Evolutionary conservation across 2,888 invertebrate species (phyloP).

Genomic region (Agriopis leucophaearia): DNA sequence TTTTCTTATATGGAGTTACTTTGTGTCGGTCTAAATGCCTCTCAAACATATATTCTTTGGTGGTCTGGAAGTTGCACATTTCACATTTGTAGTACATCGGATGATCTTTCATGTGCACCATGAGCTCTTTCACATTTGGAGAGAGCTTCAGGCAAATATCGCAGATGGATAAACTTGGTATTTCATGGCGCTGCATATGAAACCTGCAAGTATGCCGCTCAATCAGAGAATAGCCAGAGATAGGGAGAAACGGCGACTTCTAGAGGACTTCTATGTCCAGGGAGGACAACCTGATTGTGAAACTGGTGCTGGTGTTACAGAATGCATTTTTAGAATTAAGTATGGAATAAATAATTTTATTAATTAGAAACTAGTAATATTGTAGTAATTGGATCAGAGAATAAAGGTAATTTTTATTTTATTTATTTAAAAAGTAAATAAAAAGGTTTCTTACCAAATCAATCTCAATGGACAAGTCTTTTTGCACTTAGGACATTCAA

Average conservation of each 20-base stretch:
- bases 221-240: no score
- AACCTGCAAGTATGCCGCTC: constrained; percentile 39
- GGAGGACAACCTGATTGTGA: no score
- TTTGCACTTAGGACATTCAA: constrained; percentile 60
- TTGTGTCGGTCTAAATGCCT: constrained; percentile 54
- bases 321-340: no score
- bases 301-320: no score
- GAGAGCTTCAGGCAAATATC: constrained; percentile 60
- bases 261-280: no score
- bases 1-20: background rate
- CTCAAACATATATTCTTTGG: constrained; percentile 44
- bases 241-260: no score
- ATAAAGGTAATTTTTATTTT: no score
- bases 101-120: constrained; percentile 57
- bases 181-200: constrained; percentile 59
- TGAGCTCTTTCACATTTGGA: constrained; percentile 34
- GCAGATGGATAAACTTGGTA: constrained; percentile 56
- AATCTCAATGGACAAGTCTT: constrained; percentile 29
- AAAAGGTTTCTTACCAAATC: constrained; percentile 41
- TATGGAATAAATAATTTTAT: no score
- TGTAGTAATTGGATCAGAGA: no score
- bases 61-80: constrained; percentile 54
- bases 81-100: constrained; percentile 53
- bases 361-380: no score
- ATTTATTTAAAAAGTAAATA: no score